phyloP scores from a whole-genome alignment of 1,140 invertebrate genomes.

The Oppia nitens region DNA sequence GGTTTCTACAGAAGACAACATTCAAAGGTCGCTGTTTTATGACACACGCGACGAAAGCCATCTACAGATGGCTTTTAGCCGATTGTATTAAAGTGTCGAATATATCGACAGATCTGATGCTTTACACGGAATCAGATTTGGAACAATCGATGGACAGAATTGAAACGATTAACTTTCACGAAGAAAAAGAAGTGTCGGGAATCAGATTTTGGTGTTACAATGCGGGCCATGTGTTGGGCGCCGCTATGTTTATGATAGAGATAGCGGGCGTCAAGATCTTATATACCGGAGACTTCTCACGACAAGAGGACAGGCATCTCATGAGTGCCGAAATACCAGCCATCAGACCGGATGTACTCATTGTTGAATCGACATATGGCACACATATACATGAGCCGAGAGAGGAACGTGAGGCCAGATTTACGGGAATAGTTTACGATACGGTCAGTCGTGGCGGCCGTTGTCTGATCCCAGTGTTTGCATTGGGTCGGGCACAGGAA shows the following conservation, averaged over 20 bases:
- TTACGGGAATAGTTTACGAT: conserved; percentile 83
- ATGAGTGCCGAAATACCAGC: conserved; percentile 98
- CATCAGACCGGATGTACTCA: conserved; percentile 86
- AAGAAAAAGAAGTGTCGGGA: conserved; percentile 92
- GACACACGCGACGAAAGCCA: conserved; percentile 99
- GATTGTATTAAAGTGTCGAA: conserved; percentile 99
- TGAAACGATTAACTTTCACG: conserved; percentile 94
- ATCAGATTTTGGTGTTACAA: conserved; percentile 87
- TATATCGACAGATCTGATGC: conserved; percentile 90
- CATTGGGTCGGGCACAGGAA: conserved; percentile 91
- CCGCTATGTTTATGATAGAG: conserved; percentile 99
- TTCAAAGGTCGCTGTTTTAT: conserved; percentile 98
- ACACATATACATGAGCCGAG: conserved; percentile 97
- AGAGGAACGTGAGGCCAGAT: conserved; percentile 84
- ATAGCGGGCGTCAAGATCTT: conserved; percentile 92
- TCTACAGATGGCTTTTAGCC: conserved; percentile 93
- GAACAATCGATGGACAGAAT: conserved; percentile 97
- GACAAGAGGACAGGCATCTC: conserved; percentile 95
- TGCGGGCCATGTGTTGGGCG: conserved; percentile 94
- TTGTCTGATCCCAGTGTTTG: conserved; percentile 97
- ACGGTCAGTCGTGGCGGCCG: conserved; percentile 88
- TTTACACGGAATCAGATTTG: conserved; percentile 92
- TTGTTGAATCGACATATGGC: conserved; percentile 97
- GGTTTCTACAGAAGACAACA: conserved; percentile 92
- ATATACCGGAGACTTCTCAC: conserved; percentile 96